Conservation (phyloP, 2,888 invertebrate species). For the Nymphalis urticae region DNA sequence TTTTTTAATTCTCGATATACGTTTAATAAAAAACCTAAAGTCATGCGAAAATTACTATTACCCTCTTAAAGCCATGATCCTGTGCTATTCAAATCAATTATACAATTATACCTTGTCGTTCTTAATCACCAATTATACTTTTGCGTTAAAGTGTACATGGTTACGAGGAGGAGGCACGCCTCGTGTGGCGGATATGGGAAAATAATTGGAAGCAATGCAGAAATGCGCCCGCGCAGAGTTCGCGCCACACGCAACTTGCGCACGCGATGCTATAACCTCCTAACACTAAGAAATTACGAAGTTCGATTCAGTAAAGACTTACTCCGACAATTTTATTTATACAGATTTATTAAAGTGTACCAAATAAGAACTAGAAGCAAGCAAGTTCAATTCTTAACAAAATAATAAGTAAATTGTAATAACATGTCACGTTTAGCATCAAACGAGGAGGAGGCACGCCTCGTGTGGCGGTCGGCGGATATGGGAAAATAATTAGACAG, state of each 20-base stretch:
- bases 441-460: too few relatives aligned
- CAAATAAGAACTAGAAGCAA: too few relatives aligned
- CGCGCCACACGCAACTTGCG: constrained; percentile 13
- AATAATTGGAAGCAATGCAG: constrained; percentile 11
- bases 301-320: not conserved
- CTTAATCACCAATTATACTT: constrained; percentile 1
- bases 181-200: constrained; percentile 1
- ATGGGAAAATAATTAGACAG: too few relatives aligned
- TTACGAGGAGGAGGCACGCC: not conserved
- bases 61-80: not conserved
- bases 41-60: too few relatives aligned
- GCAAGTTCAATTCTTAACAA: not conserved
- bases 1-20: too few relatives aligned
- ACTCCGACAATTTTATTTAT: not conserved
- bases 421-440: too few relatives aligned
- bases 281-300: not conserved
- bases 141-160: not conserved
- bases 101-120: not conserved
- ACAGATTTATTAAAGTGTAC: not conserved
- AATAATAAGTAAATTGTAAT: too few relatives aligned
- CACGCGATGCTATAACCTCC: constrained; percentile 11
- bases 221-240: constrained; percentile 8
- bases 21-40: too few relatives aligned
- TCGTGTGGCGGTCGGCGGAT: too few relatives aligned
- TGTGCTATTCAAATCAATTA: not conserved